Evolutionary conservation across 1,140 invertebrate species (phyloP).

Genomic region (Cydia splendana): DNA sequence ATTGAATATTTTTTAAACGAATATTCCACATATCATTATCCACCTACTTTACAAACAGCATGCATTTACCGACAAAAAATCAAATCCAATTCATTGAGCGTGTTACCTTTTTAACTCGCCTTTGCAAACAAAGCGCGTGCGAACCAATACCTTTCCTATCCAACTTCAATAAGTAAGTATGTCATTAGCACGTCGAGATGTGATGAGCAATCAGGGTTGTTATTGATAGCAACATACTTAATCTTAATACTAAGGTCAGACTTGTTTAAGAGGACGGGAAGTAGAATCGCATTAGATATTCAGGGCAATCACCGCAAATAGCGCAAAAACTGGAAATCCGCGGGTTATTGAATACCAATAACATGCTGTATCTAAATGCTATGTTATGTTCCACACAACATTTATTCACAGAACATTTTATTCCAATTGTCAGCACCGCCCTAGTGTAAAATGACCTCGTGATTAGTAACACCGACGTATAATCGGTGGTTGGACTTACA

Average conservation of each 20-base stretch:
- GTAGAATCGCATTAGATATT: slow-evolving; percentile 51
- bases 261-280: slow-evolving; percentile 52
- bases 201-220: background rate
- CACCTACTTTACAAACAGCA: too few relatives aligned
- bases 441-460: background rate
- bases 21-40: too few relatives aligned
- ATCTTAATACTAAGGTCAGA: slow-evolving; percentile 44
- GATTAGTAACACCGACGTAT: background rate
- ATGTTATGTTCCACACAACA: slow-evolving; percentile 33
- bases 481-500: background rate
- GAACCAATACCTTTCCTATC: background rate
- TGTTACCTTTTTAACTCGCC: too few relatives aligned
- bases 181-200: background rate
- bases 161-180: background rate
- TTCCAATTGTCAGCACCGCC: background rate
- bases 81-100: too few relatives aligned
- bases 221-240: background rate
- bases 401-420: slow-evolving; percentile 39
- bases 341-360: slow-evolving; percentile 62
- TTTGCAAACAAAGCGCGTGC: background rate
- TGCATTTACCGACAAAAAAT: too few relatives aligned
- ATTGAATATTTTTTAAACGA: too few relatives aligned
- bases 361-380: slow-evolving; percentile 53
- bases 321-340: slow-evolving; percentile 66
- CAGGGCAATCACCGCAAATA: slow-evolving; percentile 47